phyloP scores from a whole-genome alignment of 2,888 invertebrate genomes.

The Lucinisca nassula region DNA sequence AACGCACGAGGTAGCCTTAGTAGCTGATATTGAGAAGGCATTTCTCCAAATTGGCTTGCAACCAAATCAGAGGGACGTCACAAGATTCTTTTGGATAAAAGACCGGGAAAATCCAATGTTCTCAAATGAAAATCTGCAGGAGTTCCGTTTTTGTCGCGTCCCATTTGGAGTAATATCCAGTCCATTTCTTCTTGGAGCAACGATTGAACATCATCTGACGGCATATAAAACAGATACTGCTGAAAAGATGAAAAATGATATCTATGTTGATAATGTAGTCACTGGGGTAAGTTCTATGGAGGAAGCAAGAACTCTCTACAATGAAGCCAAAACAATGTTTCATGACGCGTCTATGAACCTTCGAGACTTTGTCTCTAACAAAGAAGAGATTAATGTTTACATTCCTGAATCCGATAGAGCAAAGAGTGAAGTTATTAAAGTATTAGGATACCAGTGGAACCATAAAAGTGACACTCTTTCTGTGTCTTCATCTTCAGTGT shows the following conservation, averaged over 20 bases:
- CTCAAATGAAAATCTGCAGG: constrained; percentile 24
- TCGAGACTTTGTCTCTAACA: constrained; percentile 23
- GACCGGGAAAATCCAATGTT: constrained; percentile 6
- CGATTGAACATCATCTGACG: constrained; percentile 41
- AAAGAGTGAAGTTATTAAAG: neutral
- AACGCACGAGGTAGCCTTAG: too few relatives aligned
- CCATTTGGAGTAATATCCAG: constrained; percentile 45
- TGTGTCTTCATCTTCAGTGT: neutral
- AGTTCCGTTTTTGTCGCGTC: constrained; percentile 37
- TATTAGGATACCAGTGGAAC: constrained; percentile 34
- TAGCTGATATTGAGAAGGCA: too few relatives aligned
- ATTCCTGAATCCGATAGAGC: neutral
- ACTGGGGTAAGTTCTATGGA: neutral
- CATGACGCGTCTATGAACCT: constrained; percentile 6
- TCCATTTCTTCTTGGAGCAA: constrained; percentile 35
- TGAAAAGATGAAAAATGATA: too few relatives aligned
- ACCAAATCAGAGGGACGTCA: too few relatives aligned
- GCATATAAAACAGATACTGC: too few relatives aligned
- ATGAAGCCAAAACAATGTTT: neutral
- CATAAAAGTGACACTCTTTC: neutral
- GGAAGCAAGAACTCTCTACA: neutral
- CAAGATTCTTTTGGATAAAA: constrained; percentile 55
- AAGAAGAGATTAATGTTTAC: neutral
- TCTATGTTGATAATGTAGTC: neutral
- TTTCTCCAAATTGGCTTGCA: too few relatives aligned